Base-by-base conservation (phyloP, 1,140 invertebrate genomes). In the Magallana angulata region DNA sequence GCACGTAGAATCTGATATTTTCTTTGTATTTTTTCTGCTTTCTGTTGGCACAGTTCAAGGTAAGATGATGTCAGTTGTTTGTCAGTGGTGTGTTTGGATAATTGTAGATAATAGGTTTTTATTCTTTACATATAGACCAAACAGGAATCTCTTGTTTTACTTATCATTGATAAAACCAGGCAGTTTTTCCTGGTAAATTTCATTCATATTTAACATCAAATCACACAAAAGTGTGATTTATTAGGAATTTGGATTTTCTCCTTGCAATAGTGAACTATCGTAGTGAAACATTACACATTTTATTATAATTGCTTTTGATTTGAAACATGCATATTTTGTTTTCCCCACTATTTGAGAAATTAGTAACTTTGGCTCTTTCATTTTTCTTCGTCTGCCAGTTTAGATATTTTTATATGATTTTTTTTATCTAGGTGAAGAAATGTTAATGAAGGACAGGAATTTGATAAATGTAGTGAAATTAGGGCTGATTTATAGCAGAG, bases 401-500 rank as follows among this genome's bases (percentile, higher is more conserved):
- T 11, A 30, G 12, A 30, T 71, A 30, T 76, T 24, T 76, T 30
- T 30, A 71, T 71, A 71, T 30, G 68, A 71, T 30, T 12, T 30
- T 30, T 30, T 76, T 76, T 76, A 76, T 76, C 68, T 76, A 24
- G 68, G 68, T 76, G 36, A 76, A 76, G 24, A 76, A 76, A 76
- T 30, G 24, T 36, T 30, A 76, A 76, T 76, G 68, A 76, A 30
- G 36, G 68, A 76, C 68, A 76, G 68, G 68, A 76, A 76, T 76
- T 76, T 76, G 68, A 76, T 76, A 30, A 30, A 76, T 76, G 68
- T 11, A 76, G 18, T 76, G 24, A 76, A 76, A 76, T 76, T 18
- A 76, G 68, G 68, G 11, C 68, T 76, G 68, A 76, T 76, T 76
- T 76, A 76, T 76, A 24, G 68, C 68, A 76, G 68, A 76, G 24